Conservation (phyloP, 2,797 vertebrate species). For the Psittacula echo region DNA sequence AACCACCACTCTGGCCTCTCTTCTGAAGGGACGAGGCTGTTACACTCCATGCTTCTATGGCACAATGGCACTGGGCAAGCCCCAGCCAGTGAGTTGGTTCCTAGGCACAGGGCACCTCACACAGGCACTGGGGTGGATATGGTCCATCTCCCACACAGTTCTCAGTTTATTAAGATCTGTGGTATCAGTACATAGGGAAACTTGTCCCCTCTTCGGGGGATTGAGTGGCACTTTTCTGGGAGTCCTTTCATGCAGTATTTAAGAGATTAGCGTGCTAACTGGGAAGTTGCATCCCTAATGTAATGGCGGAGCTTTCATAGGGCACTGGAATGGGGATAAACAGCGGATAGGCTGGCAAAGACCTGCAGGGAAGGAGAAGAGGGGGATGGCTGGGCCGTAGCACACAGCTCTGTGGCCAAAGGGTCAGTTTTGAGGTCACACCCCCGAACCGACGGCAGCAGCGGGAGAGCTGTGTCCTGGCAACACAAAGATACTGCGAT, state of each 20-base stretch:
- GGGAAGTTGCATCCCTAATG: rapidly evolving
- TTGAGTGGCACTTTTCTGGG: neutral
- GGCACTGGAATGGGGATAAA: rapidly evolving
- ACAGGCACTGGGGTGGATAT: rapidly evolving
- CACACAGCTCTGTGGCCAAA: neutral
- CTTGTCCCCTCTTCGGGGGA: neutral
- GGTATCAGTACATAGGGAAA: rapidly evolving
- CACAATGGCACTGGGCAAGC: neutral
- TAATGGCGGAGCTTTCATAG: rapidly evolving
- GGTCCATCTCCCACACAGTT: neutral
- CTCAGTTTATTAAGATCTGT: neutral
- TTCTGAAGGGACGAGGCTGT: neutral
- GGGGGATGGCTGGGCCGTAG: rapidly evolving
- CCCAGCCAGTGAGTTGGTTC: neutral
- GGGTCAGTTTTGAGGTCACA: rapidly evolving
- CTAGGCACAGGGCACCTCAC: neutral
- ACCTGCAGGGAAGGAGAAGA: neutral
- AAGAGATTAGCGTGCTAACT: neutral
- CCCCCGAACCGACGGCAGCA: rapidly evolving
- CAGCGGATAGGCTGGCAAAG: neutral
- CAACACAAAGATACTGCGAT: neutral
- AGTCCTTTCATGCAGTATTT: neutral
- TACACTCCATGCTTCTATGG: rapidly evolving
- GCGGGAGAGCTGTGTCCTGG: rapidly evolving
- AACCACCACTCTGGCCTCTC: neutral